These are phyloP conservation scores for Quiscalus mexicanus DNA, from an alignment of 2,113 vertebrate species.

Conservation along the genomic window DNA sequence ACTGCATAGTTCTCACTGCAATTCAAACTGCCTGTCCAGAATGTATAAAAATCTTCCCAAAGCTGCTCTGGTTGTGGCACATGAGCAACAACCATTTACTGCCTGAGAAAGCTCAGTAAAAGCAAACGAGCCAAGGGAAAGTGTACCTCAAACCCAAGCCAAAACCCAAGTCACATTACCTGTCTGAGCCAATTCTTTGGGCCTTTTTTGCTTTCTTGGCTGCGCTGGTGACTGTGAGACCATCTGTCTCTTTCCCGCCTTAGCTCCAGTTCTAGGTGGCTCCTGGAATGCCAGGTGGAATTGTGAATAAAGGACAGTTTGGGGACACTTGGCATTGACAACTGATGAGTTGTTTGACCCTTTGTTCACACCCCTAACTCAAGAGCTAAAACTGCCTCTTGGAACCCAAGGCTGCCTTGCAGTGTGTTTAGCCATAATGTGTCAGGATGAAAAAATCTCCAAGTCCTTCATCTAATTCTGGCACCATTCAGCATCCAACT, in stretches of 20 bases:
- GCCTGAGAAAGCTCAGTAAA: neutral
- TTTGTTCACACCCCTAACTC: neutral
- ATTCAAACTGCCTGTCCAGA: neutral
- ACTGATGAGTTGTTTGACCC: neutral
- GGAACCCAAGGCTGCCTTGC: fast-evolving
- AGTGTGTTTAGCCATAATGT: fast-evolving
- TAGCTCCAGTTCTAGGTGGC: constrained; percentile 82
- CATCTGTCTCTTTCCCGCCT: constrained; percentile 80
- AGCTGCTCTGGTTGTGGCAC: neutral
- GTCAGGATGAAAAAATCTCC: neutral
- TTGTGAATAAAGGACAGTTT: neutral
- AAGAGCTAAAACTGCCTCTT: neutral
- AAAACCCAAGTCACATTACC: constrained; percentile 43
- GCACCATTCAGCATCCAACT: neutral
- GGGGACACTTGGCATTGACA: neutral
- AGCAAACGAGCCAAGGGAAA: neutral
- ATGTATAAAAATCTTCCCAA: fast-evolving
- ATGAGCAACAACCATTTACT: fast-evolving
- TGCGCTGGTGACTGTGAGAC: constrained; percentile 38
- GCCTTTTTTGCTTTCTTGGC: constrained; percentile 55
- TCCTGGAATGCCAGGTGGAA: constrained; percentile 68
- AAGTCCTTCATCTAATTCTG: neutral
- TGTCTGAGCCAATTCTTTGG: constrained; percentile 65
- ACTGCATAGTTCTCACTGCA: neutral
- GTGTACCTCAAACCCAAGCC: neutral